These are phyloP conservation scores for Chymomyza amoena DNA, from an alignment of 2,888 invertebrate genomes.

Conservation along the genomic window DNA sequence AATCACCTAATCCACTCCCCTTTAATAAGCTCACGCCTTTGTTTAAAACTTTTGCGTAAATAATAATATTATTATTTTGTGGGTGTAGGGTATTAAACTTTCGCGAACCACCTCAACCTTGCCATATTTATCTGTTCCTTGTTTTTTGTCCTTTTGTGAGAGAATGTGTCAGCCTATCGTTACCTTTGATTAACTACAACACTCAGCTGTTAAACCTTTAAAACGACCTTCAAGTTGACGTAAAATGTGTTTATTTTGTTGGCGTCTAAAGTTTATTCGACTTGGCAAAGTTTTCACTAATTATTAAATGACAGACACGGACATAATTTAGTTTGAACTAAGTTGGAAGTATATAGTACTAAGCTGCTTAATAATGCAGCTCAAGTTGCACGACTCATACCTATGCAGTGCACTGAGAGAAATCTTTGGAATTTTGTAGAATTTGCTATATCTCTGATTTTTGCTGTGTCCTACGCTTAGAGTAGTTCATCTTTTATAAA, in stretches of 20 bases:
- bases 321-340: not conserved
- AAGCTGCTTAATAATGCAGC: not conserved
- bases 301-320: not conserved
- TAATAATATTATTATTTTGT: no score
- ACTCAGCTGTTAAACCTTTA: not conserved
- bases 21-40: no score
- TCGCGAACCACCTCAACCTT: no score
- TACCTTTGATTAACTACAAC: not conserved
- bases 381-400: not conserved
- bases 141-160: not conserved
- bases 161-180: conserved; percentile 17
- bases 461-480: no score
- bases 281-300: not conserved
- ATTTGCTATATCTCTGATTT: no score
- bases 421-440: not conserved
- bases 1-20: no score
- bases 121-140: not conserved
- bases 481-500: no score
- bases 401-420: not conserved
- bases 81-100: no score
- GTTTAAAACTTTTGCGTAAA: no score
- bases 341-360: not conserved
- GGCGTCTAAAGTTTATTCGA: not conserved
- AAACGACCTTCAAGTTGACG: not conserved
- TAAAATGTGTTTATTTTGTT: not conserved